Evolutionary conservation across 1,140 invertebrate genomes (phyloP), one percentile per base, ranked within the genome.

Genomic region (Himalopsyche phryganea): DNA sequence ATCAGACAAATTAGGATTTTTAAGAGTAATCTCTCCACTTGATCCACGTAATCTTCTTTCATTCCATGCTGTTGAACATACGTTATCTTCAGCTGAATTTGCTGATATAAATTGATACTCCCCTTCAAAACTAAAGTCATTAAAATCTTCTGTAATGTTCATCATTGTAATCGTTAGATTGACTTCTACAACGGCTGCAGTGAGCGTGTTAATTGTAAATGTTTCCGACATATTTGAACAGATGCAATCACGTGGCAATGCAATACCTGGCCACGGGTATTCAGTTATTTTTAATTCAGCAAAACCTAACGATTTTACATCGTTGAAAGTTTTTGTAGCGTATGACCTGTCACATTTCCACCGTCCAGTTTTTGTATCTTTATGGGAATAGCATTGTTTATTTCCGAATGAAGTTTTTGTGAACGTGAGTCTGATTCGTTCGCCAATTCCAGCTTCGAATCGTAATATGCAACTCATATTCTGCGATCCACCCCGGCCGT

Each of bases 81-180:
- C 71, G 28, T 75, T 76, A 35, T 83, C 79, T 45, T 77, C 75
- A 11, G 74, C 73, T 0, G 71, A 68, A 14, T 70, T 75, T 35
- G 74, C 73, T 0, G 81, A 71, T 32, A 87, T 68, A 69, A 89
- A 90, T 71, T 89, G 84, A 66, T 87, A 91, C 63, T 84, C 82
- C 0, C 86, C 89, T 67, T 91, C 89, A 71, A 92, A 92, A 63
- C 82, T 83, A 70, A 89, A 91, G 70, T 90, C 85, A 35, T 83
- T 81, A 64, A 88, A 90, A 73, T 92, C 89, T 70, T 92, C 87
- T 7, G 84, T 87, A 19, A 89, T 86, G 69, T 88, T 88, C 90
- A 92, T 92, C 64, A 85, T 80, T 1, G 81, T 85, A 1, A 91
- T 82, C 0, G 80, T 81, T 68, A 92, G 91, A 63, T 83, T 84